These are phyloP conservation scores for Sphecodes monilicornis DNA, from an alignment of 2,888 invertebrate species.

Conservation along the genomic window DNA sequence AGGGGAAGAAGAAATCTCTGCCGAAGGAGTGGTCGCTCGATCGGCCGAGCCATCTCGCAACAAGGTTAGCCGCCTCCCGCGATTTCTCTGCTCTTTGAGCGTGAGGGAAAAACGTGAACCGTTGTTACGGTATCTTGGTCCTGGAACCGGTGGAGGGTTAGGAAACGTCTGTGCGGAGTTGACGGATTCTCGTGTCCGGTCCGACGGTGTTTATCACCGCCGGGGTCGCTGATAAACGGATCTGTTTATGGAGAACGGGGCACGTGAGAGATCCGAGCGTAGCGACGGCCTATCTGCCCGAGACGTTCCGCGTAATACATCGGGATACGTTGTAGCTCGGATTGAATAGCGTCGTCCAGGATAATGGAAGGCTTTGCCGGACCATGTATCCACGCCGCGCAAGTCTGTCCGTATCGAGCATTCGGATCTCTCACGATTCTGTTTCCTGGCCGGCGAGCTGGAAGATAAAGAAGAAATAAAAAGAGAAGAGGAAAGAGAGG, in stretches of 20 bases:
- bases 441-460: constrained; percentile 36
- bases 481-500: neutral
- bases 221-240: constrained; percentile 57
- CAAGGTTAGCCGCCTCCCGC: neutral
- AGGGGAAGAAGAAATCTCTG: neutral
- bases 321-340: constrained; percentile 66
- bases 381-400: constrained; percentile 66
- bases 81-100: neutral
- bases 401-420: constrained; percentile 60
- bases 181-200: constrained; percentile 32
- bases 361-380: constrained; percentile 73
- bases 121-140: neutral
- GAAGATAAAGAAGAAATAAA: constrained; percentile 36
- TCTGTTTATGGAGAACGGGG: constrained; percentile 62
- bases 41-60: neutral
- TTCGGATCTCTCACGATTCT: constrained; percentile 66
- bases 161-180: constrained; percentile 10
- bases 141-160: neutral
- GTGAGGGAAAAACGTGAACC: neutral
- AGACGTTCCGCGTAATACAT: constrained; percentile 68
- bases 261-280: constrained; percentile 53
- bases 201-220: constrained; percentile 54
- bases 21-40: neutral
- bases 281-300: constrained; percentile 62
- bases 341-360: constrained; percentile 71